Evolutionary conservation across 2,113 vertebrate genomes (phyloP), one percentile per base, ranked within the genome.

Genomic region (Syngnathus floridae): DNA sequence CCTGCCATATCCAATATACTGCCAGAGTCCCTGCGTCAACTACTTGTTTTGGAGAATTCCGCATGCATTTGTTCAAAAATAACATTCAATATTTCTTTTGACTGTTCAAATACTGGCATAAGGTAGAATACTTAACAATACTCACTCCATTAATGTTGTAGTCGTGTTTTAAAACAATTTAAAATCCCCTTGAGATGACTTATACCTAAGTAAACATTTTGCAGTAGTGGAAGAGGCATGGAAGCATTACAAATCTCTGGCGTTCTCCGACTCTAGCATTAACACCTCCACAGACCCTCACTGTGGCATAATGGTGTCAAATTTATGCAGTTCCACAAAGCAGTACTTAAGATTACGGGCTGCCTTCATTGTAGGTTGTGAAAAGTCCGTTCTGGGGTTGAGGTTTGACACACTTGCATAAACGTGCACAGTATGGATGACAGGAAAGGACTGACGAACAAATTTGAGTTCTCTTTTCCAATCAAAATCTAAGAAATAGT

Each of bases 311-410:
- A 88, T 84, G 48, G 81, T 82, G 82, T 85, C 79, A 86, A 72
- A 87, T 88, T 83, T 84, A 89, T 82, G 83, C 73, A 52, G 55
- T 77, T 82, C 80, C 71, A 82, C 85, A 86, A 84, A 88, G 83
- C 80, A 80, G 72, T 76, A 87, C 69, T 87, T 85, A 82, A 74
- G 69, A 76, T 84, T 85, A 78, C 70, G 60, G 70, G 74, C 79
- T 80, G 76, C 70, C 77, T 86, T 79, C 81, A 79, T 76, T 82
- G 69, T 73, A 73, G 70, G 68, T 69, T 73, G 70, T 74, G 79
- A 84, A 82, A 78, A 66, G 56, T 45, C 48, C 45, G 64, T 46
- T 31, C 58, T 55, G 60, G 78, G 64, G 52, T 64, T 74, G 58
- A 72, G 60, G 62, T 66, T 68, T 79, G 54, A 78, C 69, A 71